Conservation (phyloP, 2,113 vertebrate species). For the Neolamprologus modestus region DNA sequence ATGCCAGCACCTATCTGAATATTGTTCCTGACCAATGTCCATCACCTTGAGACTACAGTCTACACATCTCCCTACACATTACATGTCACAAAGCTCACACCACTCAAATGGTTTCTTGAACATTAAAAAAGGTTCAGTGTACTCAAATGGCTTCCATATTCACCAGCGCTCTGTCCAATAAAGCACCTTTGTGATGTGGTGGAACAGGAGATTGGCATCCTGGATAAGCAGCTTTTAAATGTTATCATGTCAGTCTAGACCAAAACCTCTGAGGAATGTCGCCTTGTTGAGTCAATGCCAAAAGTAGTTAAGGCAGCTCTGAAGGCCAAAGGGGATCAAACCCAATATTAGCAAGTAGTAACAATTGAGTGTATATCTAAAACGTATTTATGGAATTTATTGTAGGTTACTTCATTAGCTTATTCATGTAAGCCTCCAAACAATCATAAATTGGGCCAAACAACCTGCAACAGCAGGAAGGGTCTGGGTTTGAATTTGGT, state of each 20-base stretch:
- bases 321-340: not conserved
- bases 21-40: not conserved
- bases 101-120: not conserved
- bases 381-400: not conserved
- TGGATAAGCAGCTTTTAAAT: not conserved
- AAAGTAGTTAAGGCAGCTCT: not conserved
- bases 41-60: not conserved
- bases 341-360: not conserved
- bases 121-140: not conserved
- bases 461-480: not conserved
- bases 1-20: not conserved
- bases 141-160: not conserved
- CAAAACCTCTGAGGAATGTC: not conserved
- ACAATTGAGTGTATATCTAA: not conserved
- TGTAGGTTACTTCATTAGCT: not conserved
- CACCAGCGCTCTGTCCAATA: not conserved
- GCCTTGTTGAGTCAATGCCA: not conserved
- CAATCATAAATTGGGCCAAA: not conserved
- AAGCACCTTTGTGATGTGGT: not conserved
- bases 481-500: not conserved
- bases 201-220: not conserved
- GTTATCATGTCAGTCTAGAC: not conserved
- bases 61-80: not conserved
- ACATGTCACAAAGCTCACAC: not conserved
- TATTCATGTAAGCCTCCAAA: not conserved